phyloP scores from a whole-genome alignment of 2,113 vertebrate species.

The Piaya cayana region DNA sequence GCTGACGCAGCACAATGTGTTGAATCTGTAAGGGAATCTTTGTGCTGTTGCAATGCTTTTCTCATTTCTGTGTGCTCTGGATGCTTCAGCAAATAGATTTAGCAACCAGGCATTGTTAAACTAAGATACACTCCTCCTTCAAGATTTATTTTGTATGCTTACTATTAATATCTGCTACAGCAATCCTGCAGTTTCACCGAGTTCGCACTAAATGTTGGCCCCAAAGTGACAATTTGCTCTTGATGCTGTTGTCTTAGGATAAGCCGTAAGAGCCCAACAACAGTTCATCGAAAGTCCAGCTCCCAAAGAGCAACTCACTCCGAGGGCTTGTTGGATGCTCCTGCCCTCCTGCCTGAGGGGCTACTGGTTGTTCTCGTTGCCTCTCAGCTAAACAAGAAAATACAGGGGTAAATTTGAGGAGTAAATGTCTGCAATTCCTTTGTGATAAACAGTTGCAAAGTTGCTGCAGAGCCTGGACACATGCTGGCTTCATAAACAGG shows the following conservation, averaged over 20 bases:
- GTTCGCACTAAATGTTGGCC: background rate
- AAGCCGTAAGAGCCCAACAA: background rate
- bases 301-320: background rate
- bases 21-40: background rate
- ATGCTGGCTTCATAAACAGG: background rate
- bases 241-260: background rate
- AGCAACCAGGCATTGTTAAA: background rate
- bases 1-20: background rate
- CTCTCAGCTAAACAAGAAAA: background rate
- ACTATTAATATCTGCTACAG: background rate
- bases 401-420: background rate
- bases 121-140: background rate
- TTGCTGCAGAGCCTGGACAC: background rate
- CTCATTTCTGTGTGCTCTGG: background rate
- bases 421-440: background rate
- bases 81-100: background rate
- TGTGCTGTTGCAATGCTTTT: background rate
- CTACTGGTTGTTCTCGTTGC: background rate
- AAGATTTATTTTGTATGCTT: background rate
- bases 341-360: background rate
- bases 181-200: background rate
- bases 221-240: background rate
- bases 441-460: background rate
- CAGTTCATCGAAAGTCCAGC: background rate
- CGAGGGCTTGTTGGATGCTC: background rate